phyloP scores from a whole-genome alignment of 2,888 invertebrate species.

The Drosophila fungiperda region DNA sequence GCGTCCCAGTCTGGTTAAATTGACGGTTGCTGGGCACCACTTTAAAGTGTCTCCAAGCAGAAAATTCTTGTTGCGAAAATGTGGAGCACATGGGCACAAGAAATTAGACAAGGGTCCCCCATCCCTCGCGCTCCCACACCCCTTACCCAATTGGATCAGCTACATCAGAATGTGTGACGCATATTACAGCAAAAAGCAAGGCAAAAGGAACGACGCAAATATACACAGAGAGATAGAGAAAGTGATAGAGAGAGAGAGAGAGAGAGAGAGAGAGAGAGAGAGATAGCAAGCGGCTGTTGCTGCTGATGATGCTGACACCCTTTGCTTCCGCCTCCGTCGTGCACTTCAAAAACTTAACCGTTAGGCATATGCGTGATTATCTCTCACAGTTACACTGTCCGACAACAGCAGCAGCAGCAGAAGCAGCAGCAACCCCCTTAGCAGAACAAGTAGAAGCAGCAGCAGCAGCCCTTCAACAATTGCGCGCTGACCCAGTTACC shows the following conservation, averaged over 20 bases:
- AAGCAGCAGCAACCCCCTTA: slow-evolving; percentile 18
- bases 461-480: slow-evolving; percentile 68
- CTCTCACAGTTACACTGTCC: slow-evolving; percentile 61
- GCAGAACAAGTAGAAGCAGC: slow-evolving; percentile 1
- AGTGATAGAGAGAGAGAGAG: background rate
- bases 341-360: slow-evolving; percentile 79
- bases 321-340: slow-evolving; percentile 51
- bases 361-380: slow-evolving; percentile 80
- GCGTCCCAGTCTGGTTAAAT: slow-evolving; percentile 21
- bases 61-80: slow-evolving; percentile 43
- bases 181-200: slow-evolving; percentile 58
- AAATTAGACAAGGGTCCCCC: slow-evolving; percentile 54
- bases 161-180: slow-evolving; percentile 38
- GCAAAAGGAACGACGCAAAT: slow-evolving; percentile 23
- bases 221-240: background rate
- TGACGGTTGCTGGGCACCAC: slow-evolving; percentile 29
- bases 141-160: slow-evolving; percentile 42
- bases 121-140: background rate
- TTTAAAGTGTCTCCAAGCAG: slow-evolving; percentile 57
- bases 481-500: slow-evolving; percentile 80
- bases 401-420: slow-evolving; percentile 32
- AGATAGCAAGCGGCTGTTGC: slow-evolving; percentile 3
- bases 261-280: background rate
- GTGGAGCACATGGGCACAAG: slow-evolving; percentile 52
- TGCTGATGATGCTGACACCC: slow-evolving; percentile 68